A percentile compares a stretch with the other conserved stretches of the same genome.
Conservation (phyloP, 2,113 vertebrate genomes). For the Phrynosoma blainvillii region DNA sequence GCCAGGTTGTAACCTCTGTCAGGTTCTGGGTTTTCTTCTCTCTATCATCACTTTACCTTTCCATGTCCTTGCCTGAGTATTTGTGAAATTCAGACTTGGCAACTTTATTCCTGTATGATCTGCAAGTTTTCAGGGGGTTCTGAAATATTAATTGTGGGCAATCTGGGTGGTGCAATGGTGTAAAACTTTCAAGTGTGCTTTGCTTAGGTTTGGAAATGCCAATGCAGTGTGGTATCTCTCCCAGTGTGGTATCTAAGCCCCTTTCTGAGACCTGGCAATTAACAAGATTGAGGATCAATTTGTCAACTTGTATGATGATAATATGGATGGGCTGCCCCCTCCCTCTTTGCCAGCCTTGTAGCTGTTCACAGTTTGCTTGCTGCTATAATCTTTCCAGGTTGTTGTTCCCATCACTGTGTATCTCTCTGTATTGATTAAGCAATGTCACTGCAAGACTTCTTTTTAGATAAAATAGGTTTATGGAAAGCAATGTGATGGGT, state of each 20-base stretch:
- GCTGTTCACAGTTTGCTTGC: constrained; percentile 31
- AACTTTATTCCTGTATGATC: background rate
- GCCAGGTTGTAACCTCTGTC: background rate
- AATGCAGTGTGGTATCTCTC: fast-evolving
- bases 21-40: background rate
- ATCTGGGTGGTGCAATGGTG: background rate
- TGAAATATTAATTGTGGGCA: background rate
- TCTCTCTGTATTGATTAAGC: constrained; percentile 50
- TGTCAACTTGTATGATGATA: constrained; percentile 49
- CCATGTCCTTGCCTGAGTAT: too few species aligned
- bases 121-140: background rate
- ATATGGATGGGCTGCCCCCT: constrained; percentile 10
- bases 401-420: constrained; percentile 3
- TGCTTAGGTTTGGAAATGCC: fast-evolving
- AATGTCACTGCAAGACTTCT: constrained; percentile 39
- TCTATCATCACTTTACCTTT: background rate
- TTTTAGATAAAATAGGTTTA: constrained; percentile 34
- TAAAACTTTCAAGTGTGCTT: background rate
- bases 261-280: constrained; percentile 22
- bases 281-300: constrained; percentile 64
- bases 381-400: constrained; percentile 22
- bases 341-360: constrained; percentile 23
- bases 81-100: background rate
- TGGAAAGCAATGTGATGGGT: background rate
- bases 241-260: background rate